Evolutionary conservation across 2,113 vertebrate species (phyloP).

Genomic region (Empidonax alnorum): DNA sequence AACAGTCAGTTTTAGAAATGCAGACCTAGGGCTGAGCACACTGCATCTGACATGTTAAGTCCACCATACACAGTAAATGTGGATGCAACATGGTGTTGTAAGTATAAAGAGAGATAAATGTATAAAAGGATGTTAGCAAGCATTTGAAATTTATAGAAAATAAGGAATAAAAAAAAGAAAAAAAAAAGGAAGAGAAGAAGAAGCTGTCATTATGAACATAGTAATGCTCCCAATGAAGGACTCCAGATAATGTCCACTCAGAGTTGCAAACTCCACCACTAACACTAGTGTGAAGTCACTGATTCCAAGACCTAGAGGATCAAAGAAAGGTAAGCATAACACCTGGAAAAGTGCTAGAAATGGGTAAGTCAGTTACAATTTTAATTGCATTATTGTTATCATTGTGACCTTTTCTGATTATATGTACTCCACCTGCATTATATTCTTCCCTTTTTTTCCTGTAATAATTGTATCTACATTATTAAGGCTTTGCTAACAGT

Average conservation of each 20-base stretch:
- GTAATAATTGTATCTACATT: neutral
- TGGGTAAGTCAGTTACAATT: neutral
- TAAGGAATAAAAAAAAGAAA: no score
- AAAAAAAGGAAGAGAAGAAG: neutral
- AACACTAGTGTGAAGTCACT: neutral
- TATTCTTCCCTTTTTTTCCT: neutral
- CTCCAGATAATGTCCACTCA: neutral
- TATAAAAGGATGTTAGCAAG: neutral
- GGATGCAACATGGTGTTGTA: neutral
- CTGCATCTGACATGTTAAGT: neutral
- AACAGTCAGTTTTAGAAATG: neutral
- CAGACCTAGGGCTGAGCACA: neutral
- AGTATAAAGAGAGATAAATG: neutral
- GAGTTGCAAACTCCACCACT: neutral
- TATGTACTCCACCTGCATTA: neutral
- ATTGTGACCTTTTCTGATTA: neutral
- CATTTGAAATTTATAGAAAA: neutral
- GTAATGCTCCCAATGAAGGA: fast-evolving
- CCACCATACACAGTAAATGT: neutral
- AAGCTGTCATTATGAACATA: neutral
- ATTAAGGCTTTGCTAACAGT: neutral
- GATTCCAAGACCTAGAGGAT: neutral
- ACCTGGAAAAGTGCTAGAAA: neutral
- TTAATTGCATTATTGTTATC: neutral
- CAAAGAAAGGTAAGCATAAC: neutral